Base-by-base conservation (phyloP, 2,888 invertebrate species). In the Eupithecia pulchellata region DNA sequence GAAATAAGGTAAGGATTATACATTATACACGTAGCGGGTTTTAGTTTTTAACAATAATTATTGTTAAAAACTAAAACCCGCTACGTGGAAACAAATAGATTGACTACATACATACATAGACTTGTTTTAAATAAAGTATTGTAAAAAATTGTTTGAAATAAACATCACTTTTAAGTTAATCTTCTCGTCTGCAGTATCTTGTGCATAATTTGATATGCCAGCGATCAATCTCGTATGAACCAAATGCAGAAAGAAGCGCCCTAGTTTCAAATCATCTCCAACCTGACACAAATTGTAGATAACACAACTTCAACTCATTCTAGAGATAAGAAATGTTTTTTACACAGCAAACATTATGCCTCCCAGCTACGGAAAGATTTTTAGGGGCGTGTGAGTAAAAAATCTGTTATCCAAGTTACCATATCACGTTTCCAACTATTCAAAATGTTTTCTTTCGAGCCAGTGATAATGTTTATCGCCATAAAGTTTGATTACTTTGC, bases 401-500 rank as follows among this genome's bases (percentile, higher is more conserved):
- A 70, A 64, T 71, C 27, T 52, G 60, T 68, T 58, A 69, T 68
- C 30, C 52, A 62, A 61, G 36, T 55, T 55, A 17, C 32, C 27
- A 34, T 72, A 73, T 66, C 66, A 52, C 39, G 61, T 64, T 71
- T 64, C 64, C 55, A 66, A 66, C 69, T 70, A 73, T 27, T 52
- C 63, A 47, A 61, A 74, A 68, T 73, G 57, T 67, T 66, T 60
- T 69, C 64, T 66, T 74, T 63, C 30, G 63, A 69, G 82, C 81
- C 78, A 79, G 85, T 85, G 84, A 86, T 89, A 86, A 87, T 86
- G 82, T 80, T 78, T 89, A 89, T 89, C 87, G 82, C 79, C 77
- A 76, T 85, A 88, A 90, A 87, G 82, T 82, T 86, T 85, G 80
- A 89, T 86, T 80, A 78, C 83, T 84, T 79, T 81, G 79, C 84